phyloP scores from a whole-genome alignment of 2,113 vertebrate species.

The Tragelaphus imberbis region DNA sequence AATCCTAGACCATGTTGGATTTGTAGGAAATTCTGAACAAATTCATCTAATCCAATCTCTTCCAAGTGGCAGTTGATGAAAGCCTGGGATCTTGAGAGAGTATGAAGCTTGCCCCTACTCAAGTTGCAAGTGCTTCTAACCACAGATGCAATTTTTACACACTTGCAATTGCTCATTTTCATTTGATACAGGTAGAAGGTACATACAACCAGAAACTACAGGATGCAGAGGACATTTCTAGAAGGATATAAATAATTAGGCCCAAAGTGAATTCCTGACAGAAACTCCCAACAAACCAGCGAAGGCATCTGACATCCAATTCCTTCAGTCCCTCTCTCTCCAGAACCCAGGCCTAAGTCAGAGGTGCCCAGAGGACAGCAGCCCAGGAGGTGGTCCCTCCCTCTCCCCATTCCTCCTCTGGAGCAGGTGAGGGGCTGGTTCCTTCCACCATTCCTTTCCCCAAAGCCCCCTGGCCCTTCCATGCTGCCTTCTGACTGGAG shows the following conservation, averaged over 20 bases:
- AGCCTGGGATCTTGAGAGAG: neutral
- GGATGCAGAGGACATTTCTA: neutral
- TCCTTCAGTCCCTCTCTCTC: neutral
- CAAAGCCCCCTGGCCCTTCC: neutral
- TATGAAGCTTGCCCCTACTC: neutral
- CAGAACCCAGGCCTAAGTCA: neutral
- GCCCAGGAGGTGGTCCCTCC: neutral
- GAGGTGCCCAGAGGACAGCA: neutral
- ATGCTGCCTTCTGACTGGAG: neutral
- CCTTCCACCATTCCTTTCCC: neutral
- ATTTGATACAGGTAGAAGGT: too few relatives aligned
- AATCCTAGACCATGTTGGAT: neutral
- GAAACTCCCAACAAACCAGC: neutral
- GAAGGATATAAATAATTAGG: neutral
- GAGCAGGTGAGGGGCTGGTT: neutral
- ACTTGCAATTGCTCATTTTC: neutral
- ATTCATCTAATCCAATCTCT: neutral
- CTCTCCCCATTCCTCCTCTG: neutral
- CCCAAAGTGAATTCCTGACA: neutral
- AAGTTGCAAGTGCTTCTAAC: neutral
- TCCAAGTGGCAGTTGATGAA: neutral
- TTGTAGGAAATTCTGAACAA: neutral
- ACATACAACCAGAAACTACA: neutral
- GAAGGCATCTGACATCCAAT: neutral
- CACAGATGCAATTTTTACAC: neutral